Evolutionary conservation across 2,797 vertebrate species (phyloP).

Genomic region (Gephyroberyx darwinii): DNA sequence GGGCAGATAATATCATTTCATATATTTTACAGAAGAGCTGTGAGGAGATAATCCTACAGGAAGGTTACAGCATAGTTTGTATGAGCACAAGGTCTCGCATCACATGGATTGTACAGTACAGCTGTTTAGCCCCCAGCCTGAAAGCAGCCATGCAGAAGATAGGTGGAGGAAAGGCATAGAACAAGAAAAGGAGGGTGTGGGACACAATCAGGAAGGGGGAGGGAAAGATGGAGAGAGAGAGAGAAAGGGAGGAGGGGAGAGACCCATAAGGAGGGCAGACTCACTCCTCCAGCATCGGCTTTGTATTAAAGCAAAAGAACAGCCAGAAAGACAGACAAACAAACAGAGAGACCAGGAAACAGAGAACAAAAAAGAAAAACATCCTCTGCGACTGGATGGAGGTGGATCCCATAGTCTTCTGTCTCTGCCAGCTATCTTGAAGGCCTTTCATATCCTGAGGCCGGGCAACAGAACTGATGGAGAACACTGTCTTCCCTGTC

Average conservation of each 20-base stretch:
- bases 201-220: slow-evolving; percentile 20
- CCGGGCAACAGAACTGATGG: slow-evolving; percentile 78
- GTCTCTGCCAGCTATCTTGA: slow-evolving; percentile 70
- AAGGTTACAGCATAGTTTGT: slow-evolving; percentile 45
- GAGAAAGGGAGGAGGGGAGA: slow-evolving; percentile 13
- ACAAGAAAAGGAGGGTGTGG: slow-evolving; percentile 15
- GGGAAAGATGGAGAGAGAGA: slow-evolving; percentile 6
- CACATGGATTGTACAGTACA: slow-evolving; percentile 43
- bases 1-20: slow-evolving; percentile 33
- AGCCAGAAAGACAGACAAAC: slow-evolving; percentile 13
- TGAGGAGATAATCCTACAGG: slow-evolving; percentile 33
- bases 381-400: slow-evolving; percentile 38
- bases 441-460: slow-evolving; percentile 79
- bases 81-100: slow-evolving; percentile 16
- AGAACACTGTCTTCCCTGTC: slow-evolving; percentile 76
- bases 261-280: slow-evolving; percentile 19
- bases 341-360: slow-evolving; percentile 12
- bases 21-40: slow-evolving; percentile 26
- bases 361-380: background rate
- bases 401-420: slow-evolving; percentile 38
- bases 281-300: slow-evolving; percentile 35
- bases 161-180: slow-evolving; percentile 29
- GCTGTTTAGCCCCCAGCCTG: slow-evolving; percentile 47
- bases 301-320: slow-evolving; percentile 27
- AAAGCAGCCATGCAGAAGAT: slow-evolving; percentile 46